A percentile compares a stretch with the other conserved stretches of the same genome.
Evolutionary conservation across 1,140 invertebrate species (phyloP).

Genomic region (Belonocnema kinseyi): DNA sequence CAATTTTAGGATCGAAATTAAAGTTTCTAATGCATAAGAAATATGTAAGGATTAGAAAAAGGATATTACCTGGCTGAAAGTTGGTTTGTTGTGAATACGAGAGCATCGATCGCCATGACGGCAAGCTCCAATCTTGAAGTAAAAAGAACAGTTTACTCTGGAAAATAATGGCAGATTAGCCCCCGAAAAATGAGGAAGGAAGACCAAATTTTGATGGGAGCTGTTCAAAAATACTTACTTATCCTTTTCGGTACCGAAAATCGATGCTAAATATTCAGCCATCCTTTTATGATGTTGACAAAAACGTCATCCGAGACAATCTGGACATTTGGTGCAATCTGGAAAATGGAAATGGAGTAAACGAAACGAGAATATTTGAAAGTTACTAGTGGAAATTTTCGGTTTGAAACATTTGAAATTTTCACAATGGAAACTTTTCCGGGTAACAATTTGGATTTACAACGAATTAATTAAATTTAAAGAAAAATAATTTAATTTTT

Average conservation of each 20-base stretch:
- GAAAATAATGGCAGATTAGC: constrained; percentile 72
- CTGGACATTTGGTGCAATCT: not conserved
- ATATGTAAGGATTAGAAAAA: not conserved
- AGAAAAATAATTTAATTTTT: too few species aligned
- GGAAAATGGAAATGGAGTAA: not conserved
- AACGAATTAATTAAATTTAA: too few species aligned
- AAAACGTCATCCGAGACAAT: not conserved
- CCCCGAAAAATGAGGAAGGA: constrained; percentile 16
- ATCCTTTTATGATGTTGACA: constrained; percentile 75
- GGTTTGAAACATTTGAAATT: too few species aligned
- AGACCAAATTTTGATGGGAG: constrained; percentile 25
- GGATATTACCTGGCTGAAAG: constrained; percentile 88
- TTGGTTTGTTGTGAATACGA: constrained; percentile 98
- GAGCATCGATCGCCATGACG: constrained; percentile 98
- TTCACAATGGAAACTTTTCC: too few species aligned
- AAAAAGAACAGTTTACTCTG: constrained; percentile 99
- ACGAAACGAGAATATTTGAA: too few species aligned
- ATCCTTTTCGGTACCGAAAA: constrained; percentile 99
- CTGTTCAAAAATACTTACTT: constrained; percentile 85
- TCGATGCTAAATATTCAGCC: constrained; percentile 99
- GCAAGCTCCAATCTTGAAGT: constrained; percentile 99
- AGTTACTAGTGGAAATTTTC: too few species aligned
- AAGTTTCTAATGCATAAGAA: constrained; percentile 8
- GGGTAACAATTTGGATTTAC: too few species aligned
- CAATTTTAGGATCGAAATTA: too few species aligned